phyloP scores from a whole-genome alignment of 2,888 invertebrate species.

The Cyrtodaria siliqua region DNA sequence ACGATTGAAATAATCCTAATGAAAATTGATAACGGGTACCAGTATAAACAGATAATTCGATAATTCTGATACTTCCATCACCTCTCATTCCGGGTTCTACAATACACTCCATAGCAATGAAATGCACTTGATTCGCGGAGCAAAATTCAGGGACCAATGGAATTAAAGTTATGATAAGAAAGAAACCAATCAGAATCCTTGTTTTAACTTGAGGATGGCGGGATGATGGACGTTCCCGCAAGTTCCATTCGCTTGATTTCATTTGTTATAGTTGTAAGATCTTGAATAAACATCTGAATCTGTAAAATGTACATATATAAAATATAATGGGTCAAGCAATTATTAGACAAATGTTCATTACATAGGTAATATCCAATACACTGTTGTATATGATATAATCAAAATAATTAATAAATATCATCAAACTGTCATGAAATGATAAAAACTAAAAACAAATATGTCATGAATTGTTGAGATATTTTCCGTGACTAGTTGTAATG shows the following conservation, averaged over 20 bases:
- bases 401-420: not conserved
- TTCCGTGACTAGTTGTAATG: constrained; percentile 31
- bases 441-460: not conserved
- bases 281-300: constrained; percentile 85
- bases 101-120: no score
- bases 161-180: not conserved
- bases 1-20: no score
- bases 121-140: no score
- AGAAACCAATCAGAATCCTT: not conserved
- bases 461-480: constrained; percentile 42
- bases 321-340: not conserved
- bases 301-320: constrained; percentile 60
- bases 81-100: no score
- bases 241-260: constrained; percentile 83
- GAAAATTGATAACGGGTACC: no score
- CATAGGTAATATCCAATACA: not conserved
- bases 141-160: no score
- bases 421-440: not conserved
- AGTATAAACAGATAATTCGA: no score
- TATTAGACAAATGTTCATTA: not conserved
- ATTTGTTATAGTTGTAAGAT: constrained; percentile 83
- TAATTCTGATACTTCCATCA: no score
- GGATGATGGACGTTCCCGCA: constrained; percentile 79
- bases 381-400: not conserved
- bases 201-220: constrained; percentile 81